Evolutionary conservation across 2,888 invertebrate species (phyloP), one percentile per base, ranked within the genome.

Genomic region (Allolobophora icterica): DNA sequence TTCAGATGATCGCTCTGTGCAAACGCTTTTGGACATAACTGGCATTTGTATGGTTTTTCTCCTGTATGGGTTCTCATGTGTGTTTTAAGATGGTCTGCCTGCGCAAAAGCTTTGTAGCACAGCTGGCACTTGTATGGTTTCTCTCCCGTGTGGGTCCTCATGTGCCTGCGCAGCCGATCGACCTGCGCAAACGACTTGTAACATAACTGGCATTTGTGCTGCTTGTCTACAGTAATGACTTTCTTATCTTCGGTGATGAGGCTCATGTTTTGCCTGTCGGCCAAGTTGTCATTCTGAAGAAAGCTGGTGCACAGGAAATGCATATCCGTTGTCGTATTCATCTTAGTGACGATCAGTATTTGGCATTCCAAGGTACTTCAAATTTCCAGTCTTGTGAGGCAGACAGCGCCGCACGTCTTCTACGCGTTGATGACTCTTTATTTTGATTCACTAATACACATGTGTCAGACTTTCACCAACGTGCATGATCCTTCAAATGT

Each of bases 1-100:
- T 99, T 99, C 92, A 99, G 96, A 95, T 99, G 99, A 38, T 98
- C 98, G 95, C 99, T 99, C 96, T 99, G 99, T 33, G 99, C 99
- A 95, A 99, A 99, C 42, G 99, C 99, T 96, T 99, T 99, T 92
- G 98, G 98, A 96, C 99, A 99, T 93, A 99, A 96, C 95, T 98
- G 98, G 95, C 99, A 99, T 95, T 99, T 99, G 96, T 99, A 99
- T 0, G 99, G 99, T 95, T 95, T 99, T 99, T 30, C 99, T 99
- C 13, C 95, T 95, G 93, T 95, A 95, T 95, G 95, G 34, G 94
- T 87, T 87, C 87, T 87, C 87, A 87, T 87, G 87, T 87, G 87
- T 2, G 35, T 87, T 17, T 87, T 87, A 0, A 87, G 35, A 24
- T 87, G 87, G 17, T 87, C 87, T 34, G 87, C 87, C 38, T 87